phyloP scores from a whole-genome alignment of 1,140 invertebrate species.

The Lethrus apterus region DNA sequence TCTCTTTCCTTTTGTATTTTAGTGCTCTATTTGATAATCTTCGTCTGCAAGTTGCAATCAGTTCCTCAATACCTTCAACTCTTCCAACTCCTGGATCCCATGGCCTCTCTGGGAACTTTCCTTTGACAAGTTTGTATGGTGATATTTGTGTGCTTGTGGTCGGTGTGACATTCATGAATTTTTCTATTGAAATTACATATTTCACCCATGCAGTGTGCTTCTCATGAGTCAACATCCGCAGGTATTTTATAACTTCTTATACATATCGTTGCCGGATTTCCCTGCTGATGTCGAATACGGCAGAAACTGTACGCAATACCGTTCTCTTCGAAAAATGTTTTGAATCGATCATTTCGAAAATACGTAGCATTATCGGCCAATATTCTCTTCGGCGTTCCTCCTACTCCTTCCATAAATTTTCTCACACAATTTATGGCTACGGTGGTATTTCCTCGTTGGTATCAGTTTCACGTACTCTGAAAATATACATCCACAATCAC shows the following conservation, averaged over 20 bases:
- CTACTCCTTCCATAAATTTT: not conserved
- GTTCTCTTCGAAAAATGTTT: not conserved
- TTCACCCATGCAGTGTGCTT: not conserved
- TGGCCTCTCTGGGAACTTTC: too few relatives aligned
- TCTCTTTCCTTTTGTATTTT: too few relatives aligned
- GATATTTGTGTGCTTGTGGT: too few relatives aligned
- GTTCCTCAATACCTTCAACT: too few relatives aligned
- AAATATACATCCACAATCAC: not conserved
- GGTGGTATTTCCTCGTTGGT: not conserved
- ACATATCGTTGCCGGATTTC: not conserved
- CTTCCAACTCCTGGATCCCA: too few relatives aligned
- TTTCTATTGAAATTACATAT: too few relatives aligned
- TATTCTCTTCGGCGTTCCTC: not conserved
- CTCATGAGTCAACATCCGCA: not conserved
- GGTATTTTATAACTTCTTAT: conserved; percentile 2
- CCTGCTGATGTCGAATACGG: conserved; percentile 1
- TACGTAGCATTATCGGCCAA: conserved; percentile 6
- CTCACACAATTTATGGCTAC: not conserved
- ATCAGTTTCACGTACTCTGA: not conserved
- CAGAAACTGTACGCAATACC: not conserved
- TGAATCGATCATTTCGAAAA: conserved; percentile 1
- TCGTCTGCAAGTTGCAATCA: too few relatives aligned
- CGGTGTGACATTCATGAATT: too few relatives aligned
- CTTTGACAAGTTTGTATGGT: too few relatives aligned
- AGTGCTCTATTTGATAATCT: too few relatives aligned